Evolutionary conservation across 2,797 vertebrate genomes (phyloP), one percentile per base, ranked within the genome.

Genomic region (Manis pentadactyla): DNA sequence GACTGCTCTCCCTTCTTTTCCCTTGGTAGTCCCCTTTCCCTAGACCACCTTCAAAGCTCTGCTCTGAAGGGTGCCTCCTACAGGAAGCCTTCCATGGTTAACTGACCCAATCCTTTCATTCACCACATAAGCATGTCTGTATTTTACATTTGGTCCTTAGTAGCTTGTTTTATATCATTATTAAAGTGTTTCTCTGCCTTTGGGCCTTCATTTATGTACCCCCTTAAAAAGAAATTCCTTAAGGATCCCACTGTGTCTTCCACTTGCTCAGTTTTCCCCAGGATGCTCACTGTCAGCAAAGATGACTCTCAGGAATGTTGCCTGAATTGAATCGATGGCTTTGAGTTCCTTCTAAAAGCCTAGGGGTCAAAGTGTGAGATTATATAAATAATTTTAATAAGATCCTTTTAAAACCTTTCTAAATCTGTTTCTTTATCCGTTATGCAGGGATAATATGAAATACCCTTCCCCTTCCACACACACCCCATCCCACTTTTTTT

Each of bases 51-150:
- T 94, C 59, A 77, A 84, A 93, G 34, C 46, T 93, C 19, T 93
- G 39, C 77, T 57, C 53, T 34, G 11, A 69, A 74, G 9, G 39
- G 3, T 23, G 21, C n/a, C 71, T 73, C 91, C 49, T 42, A 6
- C 61, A 63, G 85, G 71, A 97, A 96, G 91, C 42, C 37, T 25
- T 94, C 49, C 61, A 42, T 59, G 49, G n/a, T 42, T 79, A 73
- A 90, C 19, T n/a, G n/a, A 66, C 55, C 23, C 21, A 61, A 84
- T 57, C n/a, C 19, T 63, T 74, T 75, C 63, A 51, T 83, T 83
- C 21, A n/a, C 46, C 49, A 49, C 66, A 87, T 51, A 74, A 88
- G 18, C 18, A 11, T 13, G 8, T 85, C 61, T 73, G 18, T 27
- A 23, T 66, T 69, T 75, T 59, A 21, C 64, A 49, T 69, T 79